Base-by-base conservation (phyloP, 2,888 invertebrate species). In the Sthenelais limicola region DNA sequence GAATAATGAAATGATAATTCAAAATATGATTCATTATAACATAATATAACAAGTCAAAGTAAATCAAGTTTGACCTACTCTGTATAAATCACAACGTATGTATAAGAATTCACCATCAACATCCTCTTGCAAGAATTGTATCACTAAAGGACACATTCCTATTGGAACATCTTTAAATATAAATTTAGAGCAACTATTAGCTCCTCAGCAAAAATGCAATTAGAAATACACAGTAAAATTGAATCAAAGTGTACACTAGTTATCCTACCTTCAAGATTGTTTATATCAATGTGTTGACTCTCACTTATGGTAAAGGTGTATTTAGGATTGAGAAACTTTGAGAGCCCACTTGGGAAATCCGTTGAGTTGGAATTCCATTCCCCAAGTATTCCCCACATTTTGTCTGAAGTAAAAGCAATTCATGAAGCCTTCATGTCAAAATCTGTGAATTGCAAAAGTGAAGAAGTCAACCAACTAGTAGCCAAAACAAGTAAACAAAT, bases 351-450 rank as follows among this genome's bases (percentile, higher is more conserved):
- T 26, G 24, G 28, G 15, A 30, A 2, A 12, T n/a, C 12, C 18
- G 1, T 78, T 78, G 12, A 76, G 73, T 47, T 73, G 73, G 49
- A 74, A 77, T 52, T 73, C 73, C 21, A 76, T 79, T 81, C 72
- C 15, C 47, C 30, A 33, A 56, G 24, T 28, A 56, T 56, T 12
- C 32, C 33, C 56, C 56, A 56, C 26, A 56, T 33, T 32, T 18
- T 2, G 56, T 32, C 56, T 56, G 5, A 3, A 28, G 18, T 18
- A 43, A 52, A 52, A 52, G 30, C 5, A 52, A 24, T 9, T 2
- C 4, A 24, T 52, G 52, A 15, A 52, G 43, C 43, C 43, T 15
- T 43, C 43, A 12, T 5, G 24, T 7, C 12, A 43, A 43, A 12
- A 43, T 12, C 12, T 12, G 15, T 12, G 43, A 12, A 12, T 43